Base-by-base conservation (phyloP, 2,888 invertebrate genomes). In the Tenthredo scrophulariae region DNA sequence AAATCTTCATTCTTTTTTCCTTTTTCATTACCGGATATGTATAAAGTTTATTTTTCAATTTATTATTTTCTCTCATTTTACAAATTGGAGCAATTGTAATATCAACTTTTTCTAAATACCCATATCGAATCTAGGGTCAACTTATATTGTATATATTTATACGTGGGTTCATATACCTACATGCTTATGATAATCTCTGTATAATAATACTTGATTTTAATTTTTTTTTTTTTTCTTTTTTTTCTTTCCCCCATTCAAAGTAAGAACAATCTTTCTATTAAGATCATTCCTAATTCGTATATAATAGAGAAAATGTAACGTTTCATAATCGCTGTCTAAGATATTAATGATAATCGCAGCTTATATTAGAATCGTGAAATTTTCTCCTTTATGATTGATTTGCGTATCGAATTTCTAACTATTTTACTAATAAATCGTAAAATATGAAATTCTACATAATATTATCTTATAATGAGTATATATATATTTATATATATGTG, bases 211-310 rank as follows among this genome's bases (percentile, higher is more conserved):
- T 6, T 54, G 7, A 54, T 54, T n/a, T 33, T 72, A n/a, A 22
- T 22, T 10, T 84, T 46, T 15, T 43, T 37, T 18, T 50, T 13
- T 4, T 70, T 80, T n/a, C 77, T 86, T 86, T 85, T 86, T 85
- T 74, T 86, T 85, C 85, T 86, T 85, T 86, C 86, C 85, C 86
- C 85, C 75, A 85, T 86, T 88, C 85, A 67, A 70, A 86, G 82
- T 87, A 88, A 87, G 86, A 88, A 88, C 86, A 87, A 84, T 86
- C 87, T 88, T 88, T 70, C 77, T 33, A 46, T 22, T 83, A 84
- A 77, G 18, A 80, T 77, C 58, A 33, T 79, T 84, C 75, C 84
- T 77, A 80, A 80, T 80, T 22, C 58, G 37, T 15, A 37, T 37
- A 15, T 4, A 5, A 40, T 18, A 33, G 26, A 62, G 79, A 80